These are phyloP conservation scores for Sarcophaga subvicina DNA, from an alignment of 2,888 invertebrate species.

Conservation along the genomic window DNA sequence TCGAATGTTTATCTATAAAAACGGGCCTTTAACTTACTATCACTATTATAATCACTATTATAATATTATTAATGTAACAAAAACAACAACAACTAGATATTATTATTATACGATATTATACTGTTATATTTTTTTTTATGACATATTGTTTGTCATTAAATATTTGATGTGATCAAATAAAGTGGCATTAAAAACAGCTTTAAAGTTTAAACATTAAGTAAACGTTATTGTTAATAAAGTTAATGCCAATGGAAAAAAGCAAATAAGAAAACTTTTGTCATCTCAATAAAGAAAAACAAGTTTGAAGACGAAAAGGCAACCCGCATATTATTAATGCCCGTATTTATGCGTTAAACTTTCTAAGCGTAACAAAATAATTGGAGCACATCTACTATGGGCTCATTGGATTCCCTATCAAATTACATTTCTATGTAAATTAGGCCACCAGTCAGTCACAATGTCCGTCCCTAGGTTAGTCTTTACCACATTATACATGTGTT, in stretches of 20 bases:
- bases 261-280: neutral
- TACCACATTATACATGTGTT: neutral
- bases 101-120: too few species aligned
- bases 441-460: too few species aligned
- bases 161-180: conserved; percentile 47
- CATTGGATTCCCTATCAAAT: conserved; percentile 11
- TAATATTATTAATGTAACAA: too few species aligned
- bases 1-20: conserved; percentile 46
- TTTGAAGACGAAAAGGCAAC: neutral
- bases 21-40: conserved; percentile 16
- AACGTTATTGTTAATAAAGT: neutral
- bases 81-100: too few species aligned
- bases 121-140: too few species aligned
- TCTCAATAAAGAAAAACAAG: neutral
- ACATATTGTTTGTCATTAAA: neutral
- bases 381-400: neutral
- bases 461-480: too few species aligned
- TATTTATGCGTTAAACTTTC: conserved; percentile 55
- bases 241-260: too few species aligned
- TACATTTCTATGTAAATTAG: conserved; percentile 58
- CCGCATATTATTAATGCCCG: conserved; percentile 21
- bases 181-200: conserved; percentile 13
- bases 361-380: conserved; percentile 55
- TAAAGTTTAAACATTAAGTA: neutral
- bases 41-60: neutral